Evolutionary conservation across 2,113 vertebrate genomes (phyloP).

Genomic region (Oryzias melastigma): DNA sequence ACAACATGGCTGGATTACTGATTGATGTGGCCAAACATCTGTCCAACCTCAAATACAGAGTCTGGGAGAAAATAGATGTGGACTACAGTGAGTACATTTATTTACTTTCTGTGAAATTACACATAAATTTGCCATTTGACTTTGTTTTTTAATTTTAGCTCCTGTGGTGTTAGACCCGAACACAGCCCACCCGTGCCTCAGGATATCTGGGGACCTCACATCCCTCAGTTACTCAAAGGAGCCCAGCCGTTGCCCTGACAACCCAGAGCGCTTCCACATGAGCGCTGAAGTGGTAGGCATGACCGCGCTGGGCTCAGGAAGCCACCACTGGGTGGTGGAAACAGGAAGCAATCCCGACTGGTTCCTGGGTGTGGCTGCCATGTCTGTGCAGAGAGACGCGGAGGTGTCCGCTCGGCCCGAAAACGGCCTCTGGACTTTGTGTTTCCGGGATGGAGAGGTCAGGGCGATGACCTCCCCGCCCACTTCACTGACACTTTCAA

Average conservation of each 20-base stretch:
- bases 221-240: conserved; percentile 63
- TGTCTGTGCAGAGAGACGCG: conserved; percentile 50
- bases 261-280: conserved; percentile 76
- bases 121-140: no score
- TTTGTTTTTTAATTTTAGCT: conserved; percentile 35
- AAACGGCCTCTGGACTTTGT: conserved; percentile 79
- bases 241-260: conserved; percentile 60
- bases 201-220: conserved; percentile 74
- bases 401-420: conserved; percentile 68
- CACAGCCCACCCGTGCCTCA: conserved; percentile 77
- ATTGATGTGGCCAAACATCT: conserved; percentile 70
- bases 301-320: conserved; percentile 54
- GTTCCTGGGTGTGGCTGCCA: conserved; percentile 74
- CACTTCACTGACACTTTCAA: conserved; percentile 32
- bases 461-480: conserved; percentile 72
- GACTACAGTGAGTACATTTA: conserved; percentile 67
- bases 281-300: conserved; percentile 73
- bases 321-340: conserved; percentile 74
- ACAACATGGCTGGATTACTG: conserved; percentile 57
- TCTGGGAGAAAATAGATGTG: conserved; percentile 71
- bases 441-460: conserved; percentile 67
- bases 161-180: conserved; percentile 77
- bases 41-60: conserved; percentile 70
- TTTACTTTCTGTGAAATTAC: neutral
- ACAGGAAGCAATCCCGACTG: conserved; percentile 74